Evolutionary conservation across 2,113 vertebrate species (phyloP), one percentile per base, ranked within the genome.

Genomic region (Cardinalis cardinalis): DNA sequence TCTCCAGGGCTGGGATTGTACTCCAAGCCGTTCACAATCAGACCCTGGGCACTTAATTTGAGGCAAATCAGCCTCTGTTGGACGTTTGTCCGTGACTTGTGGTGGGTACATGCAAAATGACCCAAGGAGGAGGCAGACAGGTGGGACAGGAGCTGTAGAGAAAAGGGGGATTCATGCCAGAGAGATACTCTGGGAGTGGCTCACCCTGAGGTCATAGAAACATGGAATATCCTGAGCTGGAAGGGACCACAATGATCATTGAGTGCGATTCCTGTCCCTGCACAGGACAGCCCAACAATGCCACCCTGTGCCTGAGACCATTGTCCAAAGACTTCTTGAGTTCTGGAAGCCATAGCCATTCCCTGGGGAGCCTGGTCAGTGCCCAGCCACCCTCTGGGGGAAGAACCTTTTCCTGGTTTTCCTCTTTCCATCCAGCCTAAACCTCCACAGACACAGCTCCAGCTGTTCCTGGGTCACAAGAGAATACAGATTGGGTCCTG

Each of bases 361-460:
- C 77, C 53, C 60, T 40, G 44, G 28, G n/a, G 52, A 60, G 12
- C 29, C 53, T 66, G 38, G 2, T 18, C 40, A 21, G 60, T 81
- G 60, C 24, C 52, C 0, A 0, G 8, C 6, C 69, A 52, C 24
- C 13, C 46, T 60, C 46, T 26, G n/a, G 14, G 19, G 19, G 13
- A 44, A 59, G 44, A 81, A 66, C 13, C 10, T 81, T 59, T n/a
- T 21, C 36, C 44, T 65, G 12, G 2, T 49, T 49, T 49, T 49
- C 48, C 24, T 49, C 48, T 49, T 49, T 14, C 48, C 5, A 40
- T 44, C 68, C 44, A 52, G 2, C 38, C 52, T n/a, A 24, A 73
- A 9, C 24, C 59, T 51, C 3, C 19, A 13, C 1, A 20, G 51
- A 10, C 34, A 21, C 14, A 64, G 26, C 44, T 59, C 28, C 68